phyloP scores from a whole-genome alignment of 1,140 invertebrate genomes.

The Musca domestica region DNA sequence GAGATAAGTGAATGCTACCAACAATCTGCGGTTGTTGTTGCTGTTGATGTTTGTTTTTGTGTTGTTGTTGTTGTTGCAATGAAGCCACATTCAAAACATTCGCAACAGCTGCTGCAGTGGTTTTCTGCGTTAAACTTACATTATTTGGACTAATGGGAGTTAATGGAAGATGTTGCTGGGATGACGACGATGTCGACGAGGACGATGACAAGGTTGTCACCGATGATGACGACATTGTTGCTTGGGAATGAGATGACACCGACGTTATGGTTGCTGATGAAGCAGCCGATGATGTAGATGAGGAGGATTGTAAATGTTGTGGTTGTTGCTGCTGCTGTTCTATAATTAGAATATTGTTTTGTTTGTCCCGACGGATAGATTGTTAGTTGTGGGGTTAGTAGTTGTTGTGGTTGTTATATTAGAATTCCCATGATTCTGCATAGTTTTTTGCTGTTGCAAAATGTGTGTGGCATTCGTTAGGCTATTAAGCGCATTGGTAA shows the following conservation, averaged over 20 bases:
- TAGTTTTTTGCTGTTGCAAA: constrained; percentile 13
- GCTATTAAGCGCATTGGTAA: constrained; percentile 13
- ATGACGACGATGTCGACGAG: constrained; percentile 25
- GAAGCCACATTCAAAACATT: constrained; percentile 19
- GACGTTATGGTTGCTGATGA: constrained; percentile 34
- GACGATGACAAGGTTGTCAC: too few relatives aligned
- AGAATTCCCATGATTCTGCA: constrained; percentile 8
- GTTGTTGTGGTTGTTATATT: neutral
- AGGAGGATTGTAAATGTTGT: constrained; percentile 38
- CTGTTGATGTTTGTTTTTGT: constrained; percentile 20
- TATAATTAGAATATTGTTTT: constrained; percentile 31
- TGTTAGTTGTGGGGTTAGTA: constrained; percentile 1
- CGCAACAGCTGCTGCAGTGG: constrained; percentile 19
- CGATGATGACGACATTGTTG: too few relatives aligned
- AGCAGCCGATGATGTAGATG: constrained; percentile 30
- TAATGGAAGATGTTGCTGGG: constrained; percentile 28
- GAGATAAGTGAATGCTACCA: constrained; percentile 29
- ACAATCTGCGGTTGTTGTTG: constrained; percentile 33
- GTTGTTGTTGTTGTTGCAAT: constrained; percentile 32
- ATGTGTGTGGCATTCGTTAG: constrained; percentile 17
- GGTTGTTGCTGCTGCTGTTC: constrained; percentile 30
- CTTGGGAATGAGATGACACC: constrained; percentile 7
- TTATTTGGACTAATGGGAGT: constrained; percentile 48
- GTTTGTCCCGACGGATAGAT: constrained; percentile 5
- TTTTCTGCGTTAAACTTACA: constrained; percentile 42